Conservation (phyloP, 1,140 invertebrate species). For the Tetramorium simillimum region DNA sequence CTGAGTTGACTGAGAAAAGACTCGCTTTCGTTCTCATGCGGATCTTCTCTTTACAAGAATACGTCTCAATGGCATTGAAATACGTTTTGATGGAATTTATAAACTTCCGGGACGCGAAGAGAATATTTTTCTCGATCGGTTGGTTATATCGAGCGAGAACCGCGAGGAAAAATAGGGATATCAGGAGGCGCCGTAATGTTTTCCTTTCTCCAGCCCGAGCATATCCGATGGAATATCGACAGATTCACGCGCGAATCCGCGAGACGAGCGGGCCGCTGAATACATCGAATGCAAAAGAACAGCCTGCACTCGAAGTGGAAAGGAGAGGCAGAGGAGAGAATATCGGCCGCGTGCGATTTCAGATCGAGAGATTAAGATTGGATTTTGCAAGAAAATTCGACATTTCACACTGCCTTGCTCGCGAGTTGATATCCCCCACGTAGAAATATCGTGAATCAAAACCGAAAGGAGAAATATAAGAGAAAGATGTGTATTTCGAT, state of each 20-base stretch:
- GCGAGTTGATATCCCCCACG: not conserved
- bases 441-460: not conserved
- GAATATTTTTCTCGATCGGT: constrained; percentile 52
- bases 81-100: constrained; percentile 44
- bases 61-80: constrained; percentile 14
- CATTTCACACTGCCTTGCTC: constrained; percentile 5
- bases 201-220: constrained; percentile 24
- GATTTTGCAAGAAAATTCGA: constrained; percentile 29
- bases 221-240: constrained; percentile 54
- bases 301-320: not conserved
- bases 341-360: constrained; percentile 15
- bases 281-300: constrained; percentile 31
- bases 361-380: constrained; percentile 51
- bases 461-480: not conserved
- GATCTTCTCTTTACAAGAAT: constrained; percentile 14
- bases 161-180: constrained; percentile 53
- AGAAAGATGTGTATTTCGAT: not conserved
- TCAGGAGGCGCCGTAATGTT: constrained; percentile 43
- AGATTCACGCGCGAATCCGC: constrained; percentile 43
- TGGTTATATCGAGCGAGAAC: not conserved
- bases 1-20: constrained; percentile 9
- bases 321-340: not conserved
- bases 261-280: constrained; percentile 43
- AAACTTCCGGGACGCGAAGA: constrained; percentile 30
- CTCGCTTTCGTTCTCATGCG: constrained; percentile 9